Evolutionary conservation across 2,888 invertebrate species (phyloP), one percentile per base, ranked within the genome.

Genomic region (Apotomis capreana): DNA sequence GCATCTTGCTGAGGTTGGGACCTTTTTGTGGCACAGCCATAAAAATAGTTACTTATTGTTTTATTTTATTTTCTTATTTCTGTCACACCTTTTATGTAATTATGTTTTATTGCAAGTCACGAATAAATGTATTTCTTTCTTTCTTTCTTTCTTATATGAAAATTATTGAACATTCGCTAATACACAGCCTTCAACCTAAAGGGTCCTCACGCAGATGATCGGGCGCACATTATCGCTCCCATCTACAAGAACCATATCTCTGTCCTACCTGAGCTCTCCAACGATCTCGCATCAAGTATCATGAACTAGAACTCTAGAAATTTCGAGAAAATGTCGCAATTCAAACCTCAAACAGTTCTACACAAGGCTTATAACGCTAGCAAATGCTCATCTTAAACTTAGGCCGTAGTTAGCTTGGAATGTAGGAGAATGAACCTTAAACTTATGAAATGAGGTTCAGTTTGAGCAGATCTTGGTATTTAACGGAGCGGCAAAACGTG

Each of bases 141-240:
- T n/a, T n/a, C n/a, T n/a, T n/a, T n/a, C n/a, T n/a, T n/a, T n/a
- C n/a, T n/a, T n/a, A 26, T 26, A 26, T 26, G 26, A 26, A 1
- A 26, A 26, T 26, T 26, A 6, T 44, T 5, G 4, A 26, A n/a
- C 15, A 12, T 36, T 62, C 13, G 49, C 44, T 67, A 6, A 67
- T 37, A 44, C 15, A 4, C 52, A 37, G 40, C 54, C 36, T 8
- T 5, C 57, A 51, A 26, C 9, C 57, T 37, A 68, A 58, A 49
- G 51, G 58, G 13, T 46, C 26, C 61, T 65, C 55, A 5, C 26
- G 26, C 3, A 62, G 12, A 26, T 46, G 57, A 57, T 65, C 57
- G 44, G 55, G 65, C 65, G 65, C 65, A 65, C 64, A 54, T 46
- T 65, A 65, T 65, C 65, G 26, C 57, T 55, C 10, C 65, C 65